Percentiles rank a stretch among this genome's conserved stretches.
phyloP scores from a whole-genome alignment of 2,797 vertebrate genomes.

The Zalophus californianus region DNA sequence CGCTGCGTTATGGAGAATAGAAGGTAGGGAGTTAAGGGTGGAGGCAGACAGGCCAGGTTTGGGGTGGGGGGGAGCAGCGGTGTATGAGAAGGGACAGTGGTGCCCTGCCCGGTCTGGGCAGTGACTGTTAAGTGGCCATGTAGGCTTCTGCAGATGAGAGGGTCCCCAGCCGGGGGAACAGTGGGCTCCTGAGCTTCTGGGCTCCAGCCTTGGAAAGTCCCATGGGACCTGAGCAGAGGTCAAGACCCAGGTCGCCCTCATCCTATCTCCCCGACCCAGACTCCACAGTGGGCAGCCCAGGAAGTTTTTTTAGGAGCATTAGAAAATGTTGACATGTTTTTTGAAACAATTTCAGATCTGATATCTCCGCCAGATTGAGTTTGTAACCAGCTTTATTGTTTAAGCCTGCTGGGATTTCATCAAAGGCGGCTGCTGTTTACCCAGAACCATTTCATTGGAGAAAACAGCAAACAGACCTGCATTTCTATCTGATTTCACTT shows the following conservation, averaged over 20 bases:
- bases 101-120: not conserved
- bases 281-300: constrained; percentile 79
- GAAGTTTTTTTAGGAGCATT: constrained; percentile 87
- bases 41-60: not conserved
- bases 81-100: fast-evolving
- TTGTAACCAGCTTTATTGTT: constrained; percentile 92
- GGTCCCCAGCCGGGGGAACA: not conserved
- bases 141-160: not conserved
- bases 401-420: constrained; percentile 92
- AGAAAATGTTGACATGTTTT: constrained; percentile 91
- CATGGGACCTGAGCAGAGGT: not conserved
- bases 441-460: constrained; percentile 90
- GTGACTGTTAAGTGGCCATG: not conserved
- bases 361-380: constrained; percentile 91
- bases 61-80: not conserved
- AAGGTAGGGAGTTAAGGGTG: constrained; percentile 27
- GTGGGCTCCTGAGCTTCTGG: not conserved
- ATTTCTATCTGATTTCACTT: constrained; percentile 90
- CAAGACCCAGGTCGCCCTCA: not conserved
- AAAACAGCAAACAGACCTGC: constrained; percentile 91
- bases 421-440: constrained; percentile 91
- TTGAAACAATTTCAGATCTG: constrained; percentile 92
- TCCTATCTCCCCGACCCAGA: not conserved
- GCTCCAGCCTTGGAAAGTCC: not conserved
- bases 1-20: not conserved